Evolutionary conservation across 2,888 invertebrate species (phyloP).

Genomic region (Noctua comes): DNA sequence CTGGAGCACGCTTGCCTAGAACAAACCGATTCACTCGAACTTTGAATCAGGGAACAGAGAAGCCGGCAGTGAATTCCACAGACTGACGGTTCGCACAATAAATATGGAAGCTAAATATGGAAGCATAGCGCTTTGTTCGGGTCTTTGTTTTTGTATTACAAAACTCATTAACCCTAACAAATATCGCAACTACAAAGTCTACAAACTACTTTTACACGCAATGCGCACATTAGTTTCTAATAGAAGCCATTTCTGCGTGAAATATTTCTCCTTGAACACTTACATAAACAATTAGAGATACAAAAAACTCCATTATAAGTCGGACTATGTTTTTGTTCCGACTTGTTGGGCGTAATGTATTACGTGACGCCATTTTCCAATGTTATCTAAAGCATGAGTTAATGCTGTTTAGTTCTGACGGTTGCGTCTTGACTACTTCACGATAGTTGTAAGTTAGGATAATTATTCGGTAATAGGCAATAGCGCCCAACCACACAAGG

Average conservation of each 20-base stretch:
- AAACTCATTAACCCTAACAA: constrained; percentile 1
- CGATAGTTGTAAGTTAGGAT: not conserved
- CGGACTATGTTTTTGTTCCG: constrained; percentile 57
- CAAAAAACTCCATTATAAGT: constrained; percentile 58
- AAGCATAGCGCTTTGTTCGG: too few relatives aligned
- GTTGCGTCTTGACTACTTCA: constrained; percentile 47
- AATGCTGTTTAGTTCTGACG: constrained; percentile 68
- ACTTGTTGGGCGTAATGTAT: constrained; percentile 72
- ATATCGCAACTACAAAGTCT: constrained; percentile 2
- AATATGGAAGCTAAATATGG: too few relatives aligned
- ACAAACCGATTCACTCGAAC: too few relatives aligned
- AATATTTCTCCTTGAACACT: constrained; percentile 59
- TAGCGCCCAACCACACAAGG: too few relatives aligned
- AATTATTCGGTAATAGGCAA: not conserved
- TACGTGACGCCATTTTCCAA: constrained; percentile 82
- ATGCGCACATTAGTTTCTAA: constrained; percentile 31
- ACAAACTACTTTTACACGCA: not conserved
- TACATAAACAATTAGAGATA: constrained; percentile 63
- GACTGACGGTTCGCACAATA: too few relatives aligned
- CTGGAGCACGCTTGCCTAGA: too few relatives aligned
- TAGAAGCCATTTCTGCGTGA: constrained; percentile 39
- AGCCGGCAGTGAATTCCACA: too few relatives aligned
- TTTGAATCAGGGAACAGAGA: too few relatives aligned
- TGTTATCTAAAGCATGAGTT: constrained; percentile 75
- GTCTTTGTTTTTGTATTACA: not conserved